Evolutionary conservation across 2,888 invertebrate genomes (phyloP), one percentile per base, ranked within the genome.

Genomic region (Ganaspis brasiliensis): DNA sequence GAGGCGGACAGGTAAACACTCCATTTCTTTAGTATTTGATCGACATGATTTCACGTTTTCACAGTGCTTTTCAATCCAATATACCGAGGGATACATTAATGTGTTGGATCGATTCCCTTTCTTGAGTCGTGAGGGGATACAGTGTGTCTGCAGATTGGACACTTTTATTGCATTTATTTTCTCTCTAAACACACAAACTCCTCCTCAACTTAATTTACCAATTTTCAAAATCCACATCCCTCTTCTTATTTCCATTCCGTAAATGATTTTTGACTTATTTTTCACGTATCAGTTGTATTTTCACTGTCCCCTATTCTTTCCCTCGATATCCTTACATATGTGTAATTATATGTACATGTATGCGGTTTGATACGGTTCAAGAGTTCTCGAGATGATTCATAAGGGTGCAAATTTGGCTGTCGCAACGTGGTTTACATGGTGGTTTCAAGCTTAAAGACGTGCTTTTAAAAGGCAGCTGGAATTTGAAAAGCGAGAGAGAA

Each of bases 51-150:
- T 52, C 49, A 49, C 49, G 49, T 49, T 81, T 63, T 63, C 45
- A 67, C 45, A 40, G 45, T 45, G 16, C 21, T 82, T 82, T 82
- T 83, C 77, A 67, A 67, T 67, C 24, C 85, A 83, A 83, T 84
- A 80, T 79, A 76, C 80, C 82, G 81, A 79, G 84, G 83, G 83
- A 86, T 85, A 81, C 81, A 83, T 86, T 85, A 86, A 79, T 86
- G 83, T 86, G 87, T 87, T 88, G 88, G 89, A 89, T 89, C 89
- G 89, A 89, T 89, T 87, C 84, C 77, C 85, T 86, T 87, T 82
- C 86, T 88, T 84, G 83, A 86, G 85, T 84, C 82, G 80, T 76
- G 76, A 78, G 77, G 80, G 79, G 79, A 78, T 76, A 82, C 57
- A 76, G 82, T 81, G 79, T 78, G 81, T 78, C 76, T 80, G 59